Conservation (phyloP, 2,888 invertebrate genomes). For the Synanthedon formicaeformis region DNA sequence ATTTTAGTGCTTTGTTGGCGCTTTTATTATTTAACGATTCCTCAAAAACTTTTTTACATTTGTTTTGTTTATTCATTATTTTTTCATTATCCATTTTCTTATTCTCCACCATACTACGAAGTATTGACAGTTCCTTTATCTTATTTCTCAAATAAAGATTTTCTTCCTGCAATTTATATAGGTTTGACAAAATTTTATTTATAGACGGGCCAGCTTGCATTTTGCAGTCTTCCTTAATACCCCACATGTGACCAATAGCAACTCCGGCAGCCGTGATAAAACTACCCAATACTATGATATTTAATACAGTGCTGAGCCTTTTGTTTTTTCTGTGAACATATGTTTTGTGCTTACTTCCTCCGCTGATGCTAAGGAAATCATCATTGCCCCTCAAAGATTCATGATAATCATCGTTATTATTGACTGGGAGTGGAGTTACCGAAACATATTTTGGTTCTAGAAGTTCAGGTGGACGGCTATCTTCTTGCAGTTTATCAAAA, state of each 20-base stretch:
- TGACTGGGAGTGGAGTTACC: slow-evolving; percentile 17
- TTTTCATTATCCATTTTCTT: slow-evolving; percentile 17
- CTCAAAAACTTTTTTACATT: slow-evolving; percentile 57
- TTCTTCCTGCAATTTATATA: slow-evolving; percentile 64
- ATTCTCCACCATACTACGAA: slow-evolving; percentile 27
- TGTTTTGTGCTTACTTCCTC: slow-evolving; percentile 45
- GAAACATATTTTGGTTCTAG: slow-evolving; percentile 23
- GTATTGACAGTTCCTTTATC: slow-evolving; percentile 45
- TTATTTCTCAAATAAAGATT: slow-evolving; percentile 53
- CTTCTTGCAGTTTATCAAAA: slow-evolving; percentile 18
- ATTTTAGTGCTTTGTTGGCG: slow-evolving; percentile 37
- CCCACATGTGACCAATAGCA: slow-evolving; percentile 66
- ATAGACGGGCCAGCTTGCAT: slow-evolving; percentile 44
- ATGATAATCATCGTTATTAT: slow-evolving; percentile 19
- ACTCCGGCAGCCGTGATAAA: slow-evolving; percentile 62
- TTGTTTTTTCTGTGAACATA: slow-evolving; percentile 64
- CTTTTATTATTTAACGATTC: slow-evolving; percentile 43
- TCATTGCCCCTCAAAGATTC: slow-evolving; percentile 32
- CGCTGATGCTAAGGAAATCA: slow-evolving; percentile 36
- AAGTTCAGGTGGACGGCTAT: slow-evolving; percentile 23
- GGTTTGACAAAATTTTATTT: slow-evolving; percentile 57
- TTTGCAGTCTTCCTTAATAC: slow-evolving; percentile 53
- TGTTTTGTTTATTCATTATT: slow-evolving; percentile 30
- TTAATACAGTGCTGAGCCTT: slow-evolving; percentile 54
- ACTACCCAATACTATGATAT: slow-evolving; percentile 59